phyloP scores from a whole-genome alignment of 37 sponge, comb jelly and placozoan genomes.

The Halichondria panicea region DNA sequence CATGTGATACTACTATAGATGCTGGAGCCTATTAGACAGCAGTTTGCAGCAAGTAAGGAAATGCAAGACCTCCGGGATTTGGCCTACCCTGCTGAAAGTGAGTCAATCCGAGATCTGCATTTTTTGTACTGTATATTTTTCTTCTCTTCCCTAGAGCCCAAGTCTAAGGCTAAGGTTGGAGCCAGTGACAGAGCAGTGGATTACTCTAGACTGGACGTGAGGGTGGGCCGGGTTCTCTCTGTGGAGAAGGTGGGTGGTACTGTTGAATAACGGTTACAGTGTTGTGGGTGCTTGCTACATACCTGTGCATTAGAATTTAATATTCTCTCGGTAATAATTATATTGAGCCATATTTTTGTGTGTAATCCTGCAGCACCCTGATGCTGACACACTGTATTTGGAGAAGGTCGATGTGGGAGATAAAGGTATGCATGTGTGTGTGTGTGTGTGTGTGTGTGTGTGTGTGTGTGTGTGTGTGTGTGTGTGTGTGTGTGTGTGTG shows the following conservation, averaged over 20 bases:
- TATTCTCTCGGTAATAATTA: too few relatives aligned
- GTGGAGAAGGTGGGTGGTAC: slow-evolving; percentile 62
- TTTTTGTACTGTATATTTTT: neutral
- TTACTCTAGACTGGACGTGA: slow-evolving; percentile 81
- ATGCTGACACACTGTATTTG: slow-evolving; percentile 87
- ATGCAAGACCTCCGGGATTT: slow-evolving; percentile 56
- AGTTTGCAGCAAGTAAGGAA: slow-evolving; percentile 68
- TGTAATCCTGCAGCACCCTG: slow-evolving; percentile 60
- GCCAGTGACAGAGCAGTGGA: slow-evolving; percentile 62
- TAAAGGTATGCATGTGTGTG: slow-evolving; percentile 39
- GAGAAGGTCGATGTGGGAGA: slow-evolving; percentile 88
- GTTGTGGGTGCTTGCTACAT: neutral
- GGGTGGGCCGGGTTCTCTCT: slow-evolving; percentile 75
- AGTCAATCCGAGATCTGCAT: neutral
- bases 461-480: too few relatives aligned
- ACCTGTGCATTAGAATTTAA: too few relatives aligned
- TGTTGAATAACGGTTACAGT: neutral
- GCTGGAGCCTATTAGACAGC: slow-evolving; percentile 78
- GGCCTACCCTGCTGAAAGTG: slow-evolving; percentile 77
- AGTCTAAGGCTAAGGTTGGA: slow-evolving; percentile 3
- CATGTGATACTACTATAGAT: slow-evolving; percentile 24
- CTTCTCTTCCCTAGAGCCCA: neutral
- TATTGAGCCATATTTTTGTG: neutral
- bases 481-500: too few relatives aligned
- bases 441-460: neutral